Conservation (phyloP, 1,140 invertebrate genomes). For the Neodiprion fabricii region DNA sequence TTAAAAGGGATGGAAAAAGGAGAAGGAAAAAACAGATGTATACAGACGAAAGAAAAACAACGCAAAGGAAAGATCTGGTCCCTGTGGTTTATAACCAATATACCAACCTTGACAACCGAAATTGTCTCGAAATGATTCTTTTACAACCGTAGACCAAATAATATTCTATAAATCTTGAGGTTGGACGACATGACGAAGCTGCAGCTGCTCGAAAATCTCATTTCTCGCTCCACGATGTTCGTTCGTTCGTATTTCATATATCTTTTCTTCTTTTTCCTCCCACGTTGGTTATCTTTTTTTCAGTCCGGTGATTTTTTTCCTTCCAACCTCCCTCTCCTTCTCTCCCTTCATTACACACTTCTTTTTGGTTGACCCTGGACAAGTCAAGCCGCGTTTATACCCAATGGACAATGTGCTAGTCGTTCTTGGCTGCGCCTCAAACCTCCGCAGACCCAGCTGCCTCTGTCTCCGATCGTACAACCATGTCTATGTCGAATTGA, state of each 20-base stretch:
- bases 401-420: neutral
- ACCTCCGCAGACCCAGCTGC: neutral
- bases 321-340: neutral
- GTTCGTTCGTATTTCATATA: too few relatives aligned
- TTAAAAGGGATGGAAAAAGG: too few relatives aligned
- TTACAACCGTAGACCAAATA: too few relatives aligned
- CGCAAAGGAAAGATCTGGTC: too few relatives aligned
- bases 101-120: too few relatives aligned
- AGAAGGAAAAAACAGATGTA: neutral
- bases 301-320: too few relatives aligned
- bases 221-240: neutral
- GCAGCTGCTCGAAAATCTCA: slow-evolving; percentile 7
- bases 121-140: too few relatives aligned
- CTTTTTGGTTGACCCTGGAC: neutral
- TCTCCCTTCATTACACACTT: neutral
- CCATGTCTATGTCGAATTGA: neutral
- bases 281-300: too few relatives aligned
- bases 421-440: neutral
- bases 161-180: too few relatives aligned
- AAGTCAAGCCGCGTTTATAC: neutral
- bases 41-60: neutral
- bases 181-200: neutral
- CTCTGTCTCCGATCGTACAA: neutral
- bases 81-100: too few relatives aligned
- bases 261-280: too few relatives aligned